Evolutionary conservation across 1,140 invertebrate species (phyloP), one percentile per base, ranked within the genome.

Genomic region (Fopius arisanus): DNA sequence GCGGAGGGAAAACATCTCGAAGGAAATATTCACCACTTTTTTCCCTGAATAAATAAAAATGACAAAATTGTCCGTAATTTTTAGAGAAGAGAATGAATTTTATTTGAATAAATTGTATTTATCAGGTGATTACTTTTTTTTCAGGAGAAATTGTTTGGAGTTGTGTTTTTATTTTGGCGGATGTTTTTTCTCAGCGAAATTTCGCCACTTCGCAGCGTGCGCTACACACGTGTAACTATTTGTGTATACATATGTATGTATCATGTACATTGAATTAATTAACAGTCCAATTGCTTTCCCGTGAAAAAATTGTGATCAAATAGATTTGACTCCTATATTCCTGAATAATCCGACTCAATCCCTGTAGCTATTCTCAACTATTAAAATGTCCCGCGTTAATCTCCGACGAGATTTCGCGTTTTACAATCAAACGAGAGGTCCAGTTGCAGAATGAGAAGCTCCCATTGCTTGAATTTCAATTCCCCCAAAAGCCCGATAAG

Each of bases 161-260:
- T n/a, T n/a, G n/a, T 37, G 12, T 37, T 37, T 10, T 37, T 3
- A 7, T 37, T 10, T 48, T 14, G 43, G 14, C 14, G 16, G 16
- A 16, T 19, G n/a, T 48, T 48, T 48, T 48, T 16, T 37, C 33
- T 12, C 12, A 12, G 43, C 14, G 54, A 14, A n/a, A 59, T 59
- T 59, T 59, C 14, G 23, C 7, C 54, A 59, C 10, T 59, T 23
- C 54, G 54, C 54, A 26, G 33, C 37, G 59, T 51, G 48, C 40
- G 26, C 40, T 21, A 28, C 28, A 9, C 12, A 43, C 31, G 67
- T 76, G 69, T 74, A 74, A 73, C 72, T 74, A 74, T 76, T 70
- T 76, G 75, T 76, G 75, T 76, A 76, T 59, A 59, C 54, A 59
- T 59, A 59, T 59, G 19, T 73, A 76, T 76, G 75, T 76, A 73